Conservation (phyloP, 1,140 invertebrate genomes). For the Trachymyrmex septentrionalis region DNA sequence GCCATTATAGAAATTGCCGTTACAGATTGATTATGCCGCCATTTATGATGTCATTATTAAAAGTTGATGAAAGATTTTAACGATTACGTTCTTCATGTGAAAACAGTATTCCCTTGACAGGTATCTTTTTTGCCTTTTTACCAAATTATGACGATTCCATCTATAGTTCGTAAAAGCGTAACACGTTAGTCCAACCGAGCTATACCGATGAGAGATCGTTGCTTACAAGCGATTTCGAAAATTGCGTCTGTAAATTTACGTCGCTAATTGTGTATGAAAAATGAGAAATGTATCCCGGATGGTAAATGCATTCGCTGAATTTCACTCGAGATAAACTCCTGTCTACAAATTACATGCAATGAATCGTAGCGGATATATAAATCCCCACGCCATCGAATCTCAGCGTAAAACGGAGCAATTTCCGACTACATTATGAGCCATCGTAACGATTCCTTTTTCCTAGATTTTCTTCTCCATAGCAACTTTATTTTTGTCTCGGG, state of each 20-base stretch:
- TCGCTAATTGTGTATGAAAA: slow-evolving; percentile 30
- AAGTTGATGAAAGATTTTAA: slow-evolving; percentile 36
- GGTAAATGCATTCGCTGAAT: slow-evolving; percentile 27
- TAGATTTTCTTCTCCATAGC: slow-evolving; percentile 2
- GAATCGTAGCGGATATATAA: background rate
- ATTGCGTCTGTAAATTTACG: slow-evolving; percentile 18
- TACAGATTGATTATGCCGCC: slow-evolving; percentile 1
- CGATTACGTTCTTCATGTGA: background rate
- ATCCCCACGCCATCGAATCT: slow-evolving; percentile 27
- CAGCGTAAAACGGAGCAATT: background rate
- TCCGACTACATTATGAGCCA: slow-evolving; percentile 1
- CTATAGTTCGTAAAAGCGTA: background rate
- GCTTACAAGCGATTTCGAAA: background rate
- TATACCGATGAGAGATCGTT: slow-evolving; percentile 10
- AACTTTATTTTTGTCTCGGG: slow-evolving; percentile 35
- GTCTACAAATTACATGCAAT: slow-evolving; percentile 22
- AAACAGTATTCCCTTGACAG: background rate
- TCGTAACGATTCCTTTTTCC: background rate
- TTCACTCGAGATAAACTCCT: slow-evolving; percentile 20
- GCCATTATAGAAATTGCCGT: slow-evolving; percentile 46
- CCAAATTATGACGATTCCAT: background rate
- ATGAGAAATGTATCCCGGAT: slow-evolving; percentile 5
- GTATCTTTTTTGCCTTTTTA: background rate
- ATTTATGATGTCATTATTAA: slow-evolving; percentile 13
- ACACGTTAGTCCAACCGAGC: background rate